These are phyloP conservation scores for Betta splendens DNA, from an alignment of 2,797 vertebrate genomes.

Conservation along the genomic window DNA sequence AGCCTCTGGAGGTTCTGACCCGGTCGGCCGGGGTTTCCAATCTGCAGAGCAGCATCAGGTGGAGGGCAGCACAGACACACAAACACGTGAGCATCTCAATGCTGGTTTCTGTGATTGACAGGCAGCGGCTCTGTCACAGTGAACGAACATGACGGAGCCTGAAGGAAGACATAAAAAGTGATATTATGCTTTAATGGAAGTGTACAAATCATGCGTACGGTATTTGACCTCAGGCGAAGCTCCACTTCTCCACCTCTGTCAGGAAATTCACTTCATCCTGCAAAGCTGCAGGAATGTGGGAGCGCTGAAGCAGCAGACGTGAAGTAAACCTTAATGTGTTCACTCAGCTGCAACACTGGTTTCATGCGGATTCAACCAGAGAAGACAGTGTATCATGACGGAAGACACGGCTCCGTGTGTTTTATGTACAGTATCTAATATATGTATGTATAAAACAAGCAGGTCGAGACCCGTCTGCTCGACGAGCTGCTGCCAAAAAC, in stretches of 20 bases:
- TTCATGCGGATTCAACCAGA: constrained; percentile 25
- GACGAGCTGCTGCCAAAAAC: not conserved
- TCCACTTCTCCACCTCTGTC: not conserved
- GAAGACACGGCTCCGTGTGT: no score
- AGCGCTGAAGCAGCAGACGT: constrained; percentile 2
- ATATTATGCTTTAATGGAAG: not conserved
- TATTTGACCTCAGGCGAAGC: constrained; percentile 14
- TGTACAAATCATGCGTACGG: not conserved
- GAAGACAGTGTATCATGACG: no score
- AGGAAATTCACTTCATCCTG: not conserved
- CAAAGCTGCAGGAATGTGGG: constrained; percentile 22
- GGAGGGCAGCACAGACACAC: no score
- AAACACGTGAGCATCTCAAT: no score
- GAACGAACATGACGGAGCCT: no score
- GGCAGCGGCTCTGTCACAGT: no score
- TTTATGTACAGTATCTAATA: no score
- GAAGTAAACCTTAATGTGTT: constrained; percentile 12
- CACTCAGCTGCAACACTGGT: constrained; percentile 15
- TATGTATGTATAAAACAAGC: no score
- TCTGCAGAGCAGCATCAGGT: no score
- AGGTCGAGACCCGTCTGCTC: not conserved
- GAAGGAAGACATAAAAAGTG: not conserved
- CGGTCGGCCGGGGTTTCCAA: no score
- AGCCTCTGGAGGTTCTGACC: no score
- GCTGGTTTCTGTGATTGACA: no score